A percentile compares a stretch with the other conserved stretches of the same genome.
These are phyloP conservation scores for Crotalus helleri DNA, from an alignment of 2,113 vertebrate species.

Conservation along the genomic window DNA sequence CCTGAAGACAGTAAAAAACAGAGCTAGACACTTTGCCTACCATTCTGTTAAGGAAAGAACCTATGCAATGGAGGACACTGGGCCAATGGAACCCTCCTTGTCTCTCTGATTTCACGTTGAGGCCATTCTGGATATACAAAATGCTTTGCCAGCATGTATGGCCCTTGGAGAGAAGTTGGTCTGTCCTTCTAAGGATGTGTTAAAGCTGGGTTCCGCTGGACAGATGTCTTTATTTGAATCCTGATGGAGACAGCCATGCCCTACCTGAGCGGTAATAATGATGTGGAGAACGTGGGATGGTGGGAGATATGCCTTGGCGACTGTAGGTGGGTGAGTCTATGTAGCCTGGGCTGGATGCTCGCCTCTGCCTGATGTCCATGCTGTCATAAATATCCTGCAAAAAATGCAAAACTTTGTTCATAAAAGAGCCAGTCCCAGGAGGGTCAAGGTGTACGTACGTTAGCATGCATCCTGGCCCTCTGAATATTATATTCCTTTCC, in stretches of 20 bases:
- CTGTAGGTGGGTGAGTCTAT: slow-evolving; percentile 90
- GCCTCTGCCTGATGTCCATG: slow-evolving; percentile 85
- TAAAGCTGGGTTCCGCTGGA: neutral
- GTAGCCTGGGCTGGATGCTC: slow-evolving; percentile 91
- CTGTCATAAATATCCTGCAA: slow-evolving; percentile 89
- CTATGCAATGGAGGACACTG: neutral
- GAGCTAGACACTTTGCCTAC: neutral
- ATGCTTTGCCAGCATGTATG: neutral
- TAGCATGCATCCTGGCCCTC: neutral
- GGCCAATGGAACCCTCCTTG: neutral
- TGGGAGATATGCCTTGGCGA: slow-evolving; percentile 91
- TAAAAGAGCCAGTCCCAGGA: fast-evolving
- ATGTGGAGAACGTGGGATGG: slow-evolving; percentile 89
- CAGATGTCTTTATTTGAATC: neutral
- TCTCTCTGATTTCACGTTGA: neutral
- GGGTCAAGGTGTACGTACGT: neutral
- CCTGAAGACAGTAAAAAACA: fast-evolving
- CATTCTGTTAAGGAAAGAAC: neutral
- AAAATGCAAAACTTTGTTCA: slow-evolving; percentile 6
- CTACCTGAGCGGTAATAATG: slow-evolving; percentile 91
- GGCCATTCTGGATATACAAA: neutral
- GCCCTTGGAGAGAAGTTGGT: neutral
- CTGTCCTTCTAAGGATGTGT: neutral
- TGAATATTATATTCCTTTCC: neutral
- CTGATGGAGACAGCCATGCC: neutral